Evolutionary conservation across 2,888 invertebrate species (phyloP).

Genomic region (Morpho achilles): DNA sequence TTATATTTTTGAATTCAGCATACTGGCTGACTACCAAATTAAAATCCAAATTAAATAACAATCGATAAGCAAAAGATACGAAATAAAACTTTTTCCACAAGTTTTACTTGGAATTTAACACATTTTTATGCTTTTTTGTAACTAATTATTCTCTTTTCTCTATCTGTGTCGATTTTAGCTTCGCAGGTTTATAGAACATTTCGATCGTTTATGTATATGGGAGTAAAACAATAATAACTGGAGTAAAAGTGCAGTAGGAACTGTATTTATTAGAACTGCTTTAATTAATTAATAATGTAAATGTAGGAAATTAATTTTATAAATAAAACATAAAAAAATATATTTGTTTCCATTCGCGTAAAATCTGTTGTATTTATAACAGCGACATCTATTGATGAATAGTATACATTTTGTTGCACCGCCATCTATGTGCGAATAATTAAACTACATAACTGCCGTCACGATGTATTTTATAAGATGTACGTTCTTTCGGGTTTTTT

Average conservation of each 20-base stretch:
- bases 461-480: constrained; percentile 5
- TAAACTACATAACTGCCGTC: constrained; percentile 20
- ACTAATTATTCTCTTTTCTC: too few species aligned
- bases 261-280: constrained; percentile 62
- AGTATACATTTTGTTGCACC: constrained; percentile 9
- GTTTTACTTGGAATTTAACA: too few species aligned
- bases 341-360: neutral
- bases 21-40: too few species aligned
- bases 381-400: constrained; percentile 36
- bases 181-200: too few species aligned
- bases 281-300: constrained; percentile 45
- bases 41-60: too few species aligned
- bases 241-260: constrained; percentile 26
- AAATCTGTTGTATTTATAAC: neutral
- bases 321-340: constrained; percentile 29
- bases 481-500: neutral
- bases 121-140: too few species aligned
- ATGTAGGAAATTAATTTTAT: constrained; percentile 20
- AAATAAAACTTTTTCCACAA: too few species aligned
- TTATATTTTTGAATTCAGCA: too few species aligned
- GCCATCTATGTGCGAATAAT: constrained; percentile 9
- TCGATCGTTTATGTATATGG: too few species aligned
- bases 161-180: too few species aligned
- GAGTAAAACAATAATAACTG: constrained; percentile 5
- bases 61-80: too few species aligned